A percentile compares a stretch with the other conserved stretches of the same genome.
Conservation (phyloP, 2,797 vertebrate genomes). For the Pempheris klunzingeri region DNA sequence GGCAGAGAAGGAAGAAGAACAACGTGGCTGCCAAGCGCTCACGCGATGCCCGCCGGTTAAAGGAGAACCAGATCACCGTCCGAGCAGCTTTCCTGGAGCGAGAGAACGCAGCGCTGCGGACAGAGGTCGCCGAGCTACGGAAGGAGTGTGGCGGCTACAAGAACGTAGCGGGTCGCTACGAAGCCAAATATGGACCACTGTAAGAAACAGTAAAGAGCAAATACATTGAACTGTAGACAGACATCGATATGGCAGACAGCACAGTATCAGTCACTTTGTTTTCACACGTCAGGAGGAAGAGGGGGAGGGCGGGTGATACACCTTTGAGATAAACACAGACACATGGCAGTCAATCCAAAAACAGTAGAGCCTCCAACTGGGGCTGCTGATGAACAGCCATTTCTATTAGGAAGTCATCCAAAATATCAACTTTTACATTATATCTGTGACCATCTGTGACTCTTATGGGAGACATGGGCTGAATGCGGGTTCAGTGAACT, state of each 20-base stretch:
- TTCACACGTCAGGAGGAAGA: background rate
- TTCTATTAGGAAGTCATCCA: background rate
- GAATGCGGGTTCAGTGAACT: no score
- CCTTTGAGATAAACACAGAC: background rate
- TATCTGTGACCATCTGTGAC: no score
- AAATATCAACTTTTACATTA: no score
- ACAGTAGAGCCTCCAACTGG: background rate
- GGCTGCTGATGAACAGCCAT: background rate
- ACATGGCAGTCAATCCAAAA: background rate
- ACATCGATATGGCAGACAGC: background rate
- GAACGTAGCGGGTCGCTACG: conserved; percentile 90
- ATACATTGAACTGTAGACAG: background rate
- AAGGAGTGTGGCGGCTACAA: conserved; percentile 92
- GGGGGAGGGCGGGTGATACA: background rate
- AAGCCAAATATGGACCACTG: conserved; percentile 92
- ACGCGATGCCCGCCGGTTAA: conserved; percentile 93
- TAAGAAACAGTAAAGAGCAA: conserved; percentile 81
- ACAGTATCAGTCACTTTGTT: conserved; percentile 24
- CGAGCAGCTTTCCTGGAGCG: conserved; percentile 96
- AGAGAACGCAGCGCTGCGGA: conserved; percentile 92
- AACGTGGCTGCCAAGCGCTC: conserved; percentile 97
- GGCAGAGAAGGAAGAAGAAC: conserved; percentile 96
- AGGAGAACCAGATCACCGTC: conserved; percentile 99
- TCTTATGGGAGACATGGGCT: no score
- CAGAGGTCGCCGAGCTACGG: conserved; percentile 94